Conservation (phyloP, 1,140 invertebrate genomes). For the Caenorhabditis inopinata region DNA sequence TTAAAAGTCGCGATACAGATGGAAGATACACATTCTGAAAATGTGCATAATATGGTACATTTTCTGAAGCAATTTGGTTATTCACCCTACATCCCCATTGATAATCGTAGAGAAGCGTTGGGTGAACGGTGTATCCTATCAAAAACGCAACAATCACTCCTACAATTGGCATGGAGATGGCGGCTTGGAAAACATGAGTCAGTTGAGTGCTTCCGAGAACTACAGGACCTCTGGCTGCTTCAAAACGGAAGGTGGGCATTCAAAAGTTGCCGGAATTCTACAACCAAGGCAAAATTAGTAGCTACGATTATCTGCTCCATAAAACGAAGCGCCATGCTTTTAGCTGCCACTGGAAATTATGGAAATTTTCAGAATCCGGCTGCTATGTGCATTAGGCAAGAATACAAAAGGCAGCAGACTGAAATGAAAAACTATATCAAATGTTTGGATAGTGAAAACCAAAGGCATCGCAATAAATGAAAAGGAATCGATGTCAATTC, state of each 20-base stretch:
- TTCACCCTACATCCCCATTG: constrained; percentile 43
- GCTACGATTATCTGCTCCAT: constrained; percentile 51
- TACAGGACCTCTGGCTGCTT: background rate
- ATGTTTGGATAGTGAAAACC: no score
- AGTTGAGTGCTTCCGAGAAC: background rate
- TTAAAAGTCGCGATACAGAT: constrained; percentile 62
- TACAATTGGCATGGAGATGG: background rate
- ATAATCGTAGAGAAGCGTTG: constrained; percentile 22
- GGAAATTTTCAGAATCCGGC: no score
- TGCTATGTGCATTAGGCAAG: no score
- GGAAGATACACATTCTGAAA: constrained; percentile 59
- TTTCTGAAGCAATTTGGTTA: background rate
- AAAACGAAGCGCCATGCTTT: constrained; percentile 51
- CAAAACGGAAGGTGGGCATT: background rate
- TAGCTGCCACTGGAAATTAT: no score
- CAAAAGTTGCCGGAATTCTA: background rate
- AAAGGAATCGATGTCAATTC: constrained; percentile 24
- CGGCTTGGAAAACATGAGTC: background rate
- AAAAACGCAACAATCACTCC: constrained; percentile 2
- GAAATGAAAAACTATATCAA: no score
- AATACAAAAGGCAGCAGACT: background rate
- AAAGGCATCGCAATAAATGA: background rate
- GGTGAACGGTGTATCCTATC: background rate
- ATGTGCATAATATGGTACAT: background rate
- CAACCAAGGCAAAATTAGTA: constrained; percentile 49